Conservation (phyloP, 2,797 vertebrate species). For the Morus bassanus region DNA sequence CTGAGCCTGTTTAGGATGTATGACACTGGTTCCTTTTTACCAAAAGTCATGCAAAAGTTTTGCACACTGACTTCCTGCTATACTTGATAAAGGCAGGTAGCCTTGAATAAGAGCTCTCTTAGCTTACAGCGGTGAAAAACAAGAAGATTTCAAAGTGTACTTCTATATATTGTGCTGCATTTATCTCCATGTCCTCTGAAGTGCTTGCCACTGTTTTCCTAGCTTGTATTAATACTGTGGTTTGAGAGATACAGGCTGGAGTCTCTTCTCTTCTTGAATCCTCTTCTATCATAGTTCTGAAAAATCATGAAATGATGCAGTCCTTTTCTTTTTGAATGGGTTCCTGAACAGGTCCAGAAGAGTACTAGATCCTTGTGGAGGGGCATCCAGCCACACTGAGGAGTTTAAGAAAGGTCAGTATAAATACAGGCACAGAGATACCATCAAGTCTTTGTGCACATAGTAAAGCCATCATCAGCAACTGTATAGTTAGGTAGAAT, state of each 20-base stretch:
- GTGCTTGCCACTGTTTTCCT: background rate
- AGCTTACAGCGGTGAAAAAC: background rate
- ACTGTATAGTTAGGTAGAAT: background rate
- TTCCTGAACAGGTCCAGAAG: background rate
- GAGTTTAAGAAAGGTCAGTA: background rate
- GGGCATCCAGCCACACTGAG: background rate
- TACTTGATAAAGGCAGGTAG: background rate
- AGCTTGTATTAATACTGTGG: background rate
- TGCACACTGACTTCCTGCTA: background rate
- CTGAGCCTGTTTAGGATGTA: background rate
- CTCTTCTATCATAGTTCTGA: background rate
- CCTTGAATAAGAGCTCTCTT: background rate
- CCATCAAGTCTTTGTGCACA: background rate
- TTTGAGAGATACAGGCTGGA: background rate
- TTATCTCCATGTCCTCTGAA: background rate
- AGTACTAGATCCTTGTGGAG: background rate
- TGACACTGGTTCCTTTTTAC: background rate
- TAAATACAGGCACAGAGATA: background rate
- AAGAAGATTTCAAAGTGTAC: background rate
- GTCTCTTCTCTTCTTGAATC: background rate
- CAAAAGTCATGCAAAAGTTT: background rate
- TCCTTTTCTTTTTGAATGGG: background rate
- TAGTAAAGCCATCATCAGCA: background rate
- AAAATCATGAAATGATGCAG: background rate
- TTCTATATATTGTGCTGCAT: background rate